Conservation (phyloP, 2,113 vertebrate species). For the Sinocyclocheilus maitianheensis region DNA sequence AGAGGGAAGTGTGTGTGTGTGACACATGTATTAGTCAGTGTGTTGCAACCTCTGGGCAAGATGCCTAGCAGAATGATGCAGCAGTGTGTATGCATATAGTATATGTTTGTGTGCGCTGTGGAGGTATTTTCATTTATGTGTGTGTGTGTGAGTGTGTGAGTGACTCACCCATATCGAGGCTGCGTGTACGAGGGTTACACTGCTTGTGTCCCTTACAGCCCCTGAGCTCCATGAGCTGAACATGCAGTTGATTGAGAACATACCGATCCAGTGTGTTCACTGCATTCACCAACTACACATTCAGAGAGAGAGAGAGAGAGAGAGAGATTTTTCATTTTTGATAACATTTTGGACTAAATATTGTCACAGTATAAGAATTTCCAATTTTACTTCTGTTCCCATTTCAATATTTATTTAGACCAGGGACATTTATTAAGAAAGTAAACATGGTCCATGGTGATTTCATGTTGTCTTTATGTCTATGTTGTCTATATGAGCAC, state of each 20-base stretch:
- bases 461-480: too few relatives aligned
- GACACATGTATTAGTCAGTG: neutral
- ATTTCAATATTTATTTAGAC: neutral
- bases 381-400: neutral
- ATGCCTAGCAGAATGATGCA: neutral
- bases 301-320: too few relatives aligned
- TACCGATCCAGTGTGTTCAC: slow-evolving; percentile 87
- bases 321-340: neutral
- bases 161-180: slow-evolving; percentile 84
- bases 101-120: neutral
- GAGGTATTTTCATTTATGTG: neutral
- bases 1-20: slow-evolving; percentile 7
- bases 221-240: slow-evolving; percentile 93
- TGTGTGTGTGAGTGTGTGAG: neutral
- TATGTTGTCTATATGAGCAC: neutral
- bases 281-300: slow-evolving; percentile 85
- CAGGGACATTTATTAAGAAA: neutral
- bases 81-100: neutral
- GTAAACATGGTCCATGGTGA: neutral
- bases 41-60: neutral
- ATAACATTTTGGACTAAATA: neutral
- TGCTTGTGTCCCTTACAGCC: slow-evolving; percentile 92
- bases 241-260: slow-evolving; percentile 86
- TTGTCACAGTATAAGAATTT: neutral
- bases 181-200: slow-evolving; percentile 80